phyloP scores from a whole-genome alignment of 2,113 vertebrate species.

The Crotophaga sulcirostris region DNA sequence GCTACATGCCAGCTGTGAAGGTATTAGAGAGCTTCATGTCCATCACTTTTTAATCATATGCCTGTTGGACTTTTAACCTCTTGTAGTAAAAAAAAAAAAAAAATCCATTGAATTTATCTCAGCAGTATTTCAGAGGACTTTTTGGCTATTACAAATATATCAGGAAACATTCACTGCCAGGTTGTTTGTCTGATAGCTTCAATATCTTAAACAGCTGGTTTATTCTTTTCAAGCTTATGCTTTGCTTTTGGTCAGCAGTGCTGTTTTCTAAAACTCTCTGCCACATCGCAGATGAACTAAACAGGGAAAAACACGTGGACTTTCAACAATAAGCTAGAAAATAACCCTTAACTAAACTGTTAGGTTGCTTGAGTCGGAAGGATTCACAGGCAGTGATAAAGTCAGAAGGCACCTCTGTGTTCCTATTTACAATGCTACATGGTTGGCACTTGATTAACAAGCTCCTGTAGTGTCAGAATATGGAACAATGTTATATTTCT shows the following conservation, averaged over 20 bases:
- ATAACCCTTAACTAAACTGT: neutral
- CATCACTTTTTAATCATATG: conserved; percentile 14
- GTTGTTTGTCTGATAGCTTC: neutral
- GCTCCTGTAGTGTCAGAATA: neutral
- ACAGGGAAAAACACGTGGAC: neutral
- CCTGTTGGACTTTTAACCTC: neutral
- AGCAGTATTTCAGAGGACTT: neutral
- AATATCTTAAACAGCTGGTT: neutral
- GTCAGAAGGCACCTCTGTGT: neutral
- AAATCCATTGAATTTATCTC: neutral
- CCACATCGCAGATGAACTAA: neutral
- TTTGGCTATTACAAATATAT: neutral
- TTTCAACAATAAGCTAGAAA: neutral
- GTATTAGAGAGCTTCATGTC: neutral
- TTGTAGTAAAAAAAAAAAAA: neutral
- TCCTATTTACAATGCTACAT: neutral
- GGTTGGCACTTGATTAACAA: neutral
- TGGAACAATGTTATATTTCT: neutral
- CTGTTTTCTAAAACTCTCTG: neutral
- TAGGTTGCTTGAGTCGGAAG: neutral
- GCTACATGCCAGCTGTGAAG: neutral
- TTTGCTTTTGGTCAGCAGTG: neutral
- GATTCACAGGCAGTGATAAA: neutral
- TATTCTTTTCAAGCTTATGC: neutral
- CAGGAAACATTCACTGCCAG: neutral